Conservation (phyloP, 2,797 vertebrate genomes). For the Sebastes matsubarae region DNA sequence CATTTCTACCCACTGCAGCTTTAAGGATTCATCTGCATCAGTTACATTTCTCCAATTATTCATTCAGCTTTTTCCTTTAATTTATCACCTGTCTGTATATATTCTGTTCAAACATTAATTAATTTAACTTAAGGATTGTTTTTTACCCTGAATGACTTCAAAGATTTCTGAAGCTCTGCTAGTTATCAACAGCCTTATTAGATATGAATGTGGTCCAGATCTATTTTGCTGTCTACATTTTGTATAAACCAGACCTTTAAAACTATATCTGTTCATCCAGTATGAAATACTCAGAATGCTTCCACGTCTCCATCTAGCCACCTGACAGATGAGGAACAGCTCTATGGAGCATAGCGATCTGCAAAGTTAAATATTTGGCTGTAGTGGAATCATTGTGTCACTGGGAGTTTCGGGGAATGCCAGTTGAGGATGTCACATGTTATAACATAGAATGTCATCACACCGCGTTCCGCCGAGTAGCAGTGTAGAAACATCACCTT, state of each 20-base stretch:
- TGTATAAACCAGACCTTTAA: neutral
- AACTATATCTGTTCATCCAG: neutral
- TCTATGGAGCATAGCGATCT: neutral
- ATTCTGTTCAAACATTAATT: neutral
- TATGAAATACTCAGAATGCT: neutral
- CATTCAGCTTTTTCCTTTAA: neutral
- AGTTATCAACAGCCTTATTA: neutral
- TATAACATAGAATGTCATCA: constrained; percentile 31
- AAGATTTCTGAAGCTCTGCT: neutral
- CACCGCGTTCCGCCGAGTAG: neutral
- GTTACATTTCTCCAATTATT: neutral
- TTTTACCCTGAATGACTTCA: neutral
- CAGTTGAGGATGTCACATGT: constrained; percentile 53
- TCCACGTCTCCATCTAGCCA: neutral
- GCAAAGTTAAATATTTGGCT: constrained; percentile 35
- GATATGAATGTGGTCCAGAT: neutral
- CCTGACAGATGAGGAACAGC: neutral
- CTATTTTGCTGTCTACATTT: neutral
- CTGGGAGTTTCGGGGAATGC: constrained; percentile 43
- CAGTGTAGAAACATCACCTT: constrained; percentile 19
- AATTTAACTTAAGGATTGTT: neutral
- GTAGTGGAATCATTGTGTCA: constrained; percentile 57
- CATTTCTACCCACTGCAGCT: too few species aligned
- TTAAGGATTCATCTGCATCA: neutral
- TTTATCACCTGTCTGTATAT: neutral